A percentile compares a stretch with the other conserved stretches of the same genome.
phyloP scores from a whole-genome alignment of 2,888 invertebrate species.

The Habrosyne pyritoides region DNA sequence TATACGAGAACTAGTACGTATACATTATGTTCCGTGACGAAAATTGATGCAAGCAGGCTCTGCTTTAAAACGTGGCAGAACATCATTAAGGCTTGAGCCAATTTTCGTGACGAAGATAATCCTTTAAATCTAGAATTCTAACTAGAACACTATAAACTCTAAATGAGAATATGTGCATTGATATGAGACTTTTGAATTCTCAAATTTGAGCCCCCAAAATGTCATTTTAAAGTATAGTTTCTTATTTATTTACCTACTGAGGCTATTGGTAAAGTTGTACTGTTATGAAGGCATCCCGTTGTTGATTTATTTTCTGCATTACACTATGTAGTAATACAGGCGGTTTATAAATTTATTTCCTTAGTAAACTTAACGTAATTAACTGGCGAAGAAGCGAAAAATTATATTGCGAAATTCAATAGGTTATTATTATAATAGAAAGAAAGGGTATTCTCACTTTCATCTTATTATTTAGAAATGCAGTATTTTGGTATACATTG shows the following conservation, averaged over 20 bases:
- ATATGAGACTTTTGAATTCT: constrained; percentile 17
- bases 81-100: not conserved
- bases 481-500: constrained; percentile 83
- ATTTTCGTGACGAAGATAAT: not conserved
- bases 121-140: not conserved
- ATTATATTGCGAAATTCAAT: constrained; percentile 51
- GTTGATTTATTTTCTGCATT: constrained; percentile 69
- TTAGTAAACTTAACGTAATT: constrained; percentile 54
- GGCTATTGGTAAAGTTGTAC: constrained; percentile 82
- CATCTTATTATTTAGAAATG: constrained; percentile 79
- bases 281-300: constrained; percentile 83
- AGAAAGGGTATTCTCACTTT: constrained; percentile 70
- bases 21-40: not conserved
- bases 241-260: constrained; percentile 71
- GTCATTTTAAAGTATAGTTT: constrained; percentile 55
- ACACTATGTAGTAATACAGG: constrained; percentile 79
- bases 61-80: no score
- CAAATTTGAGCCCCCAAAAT: constrained; percentile 28
- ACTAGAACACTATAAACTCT: constrained; percentile 11
- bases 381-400: constrained; percentile 71
- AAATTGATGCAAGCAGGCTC: not conserved
- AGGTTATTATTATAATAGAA: constrained; percentile 48
- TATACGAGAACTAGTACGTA: constrained; percentile 2
- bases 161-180: constrained; percentile 24
- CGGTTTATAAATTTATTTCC: constrained; percentile 60